These are phyloP conservation scores for Sparus aurata DNA, from an alignment of 2,797 vertebrate species.

Conservation along the genomic window DNA sequence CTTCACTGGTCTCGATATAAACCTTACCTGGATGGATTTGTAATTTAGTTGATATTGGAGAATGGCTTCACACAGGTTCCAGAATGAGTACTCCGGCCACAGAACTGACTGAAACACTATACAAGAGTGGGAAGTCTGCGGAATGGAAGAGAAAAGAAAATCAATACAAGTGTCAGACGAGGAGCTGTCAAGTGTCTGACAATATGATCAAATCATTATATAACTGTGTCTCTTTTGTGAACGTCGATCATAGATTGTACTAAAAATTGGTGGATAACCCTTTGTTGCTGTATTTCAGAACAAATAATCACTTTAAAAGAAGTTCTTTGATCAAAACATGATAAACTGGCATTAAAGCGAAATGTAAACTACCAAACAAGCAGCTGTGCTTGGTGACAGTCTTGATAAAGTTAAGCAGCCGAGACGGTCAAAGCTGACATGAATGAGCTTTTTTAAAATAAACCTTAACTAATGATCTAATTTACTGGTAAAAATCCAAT, in stretches of 20 bases:
- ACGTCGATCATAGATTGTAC: background rate
- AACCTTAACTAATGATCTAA: background rate
- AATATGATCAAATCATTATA: background rate
- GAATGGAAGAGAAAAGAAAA: slow-evolving; percentile 26
- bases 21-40: slow-evolving; percentile 91
- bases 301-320: background rate
- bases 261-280: background rate
- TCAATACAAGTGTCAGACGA: background rate
- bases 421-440: too few relatives aligned
- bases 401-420: too few relatives aligned
- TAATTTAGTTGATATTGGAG: slow-evolving; percentile 94
- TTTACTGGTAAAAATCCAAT: background rate
- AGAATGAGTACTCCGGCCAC: slow-evolving; percentile 99
- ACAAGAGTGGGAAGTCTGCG: slow-evolving; percentile 96
- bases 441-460: background rate
- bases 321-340: background rate
- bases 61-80: slow-evolving; percentile 97
- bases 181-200: background rate
- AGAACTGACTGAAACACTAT: slow-evolving; percentile 95
- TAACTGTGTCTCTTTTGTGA: background rate
- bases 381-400: too few relatives aligned
- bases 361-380: too few relatives aligned
- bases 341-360: background rate
- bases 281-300: background rate
- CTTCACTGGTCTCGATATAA: background rate